Base-by-base conservation (phyloP, 1,140 invertebrate species). In the Ceratosolen solmsi region DNA sequence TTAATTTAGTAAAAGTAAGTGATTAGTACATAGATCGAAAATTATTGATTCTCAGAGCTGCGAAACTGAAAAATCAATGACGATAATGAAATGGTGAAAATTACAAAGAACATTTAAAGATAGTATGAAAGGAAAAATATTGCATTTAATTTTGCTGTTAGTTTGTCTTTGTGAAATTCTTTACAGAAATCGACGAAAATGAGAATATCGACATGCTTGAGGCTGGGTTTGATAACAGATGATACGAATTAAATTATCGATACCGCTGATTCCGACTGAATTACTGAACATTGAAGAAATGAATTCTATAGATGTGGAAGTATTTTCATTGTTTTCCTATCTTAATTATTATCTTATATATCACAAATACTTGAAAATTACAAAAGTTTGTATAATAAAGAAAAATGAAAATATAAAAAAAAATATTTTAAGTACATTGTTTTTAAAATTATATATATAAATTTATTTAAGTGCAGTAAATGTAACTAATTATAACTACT, bases 1-100 rank as follows among this genome's bases (percentile, higher is more conserved):
- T n/a, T n/a, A n/a, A n/a, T n/a, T n/a, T n/a, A n/a, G n/a, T n/a
- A n/a, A n/a, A n/a, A n/a, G n/a, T n/a, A n/a, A n/a, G n/a, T n/a
- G n/a, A n/a, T n/a, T n/a, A n/a, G n/a, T n/a, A n/a, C n/a, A n/a
- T n/a, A n/a, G n/a, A n/a, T n/a, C n/a, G n/a, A n/a, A n/a, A n/a
- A n/a, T n/a, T n/a, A n/a, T n/a, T n/a, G n/a, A n/a, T n/a, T 56
- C 56, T 54, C 38, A 8, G 56, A 77, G 8, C 63, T 84, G 20
- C 80, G 77, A 30, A 54, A 84, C 27, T 2, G 56, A 22, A 76
- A 82, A 65, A 30, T 82, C 51, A 15, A 73, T 46, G 80, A 71
- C 49, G 63, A 15, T 20, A 46, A 80, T 56, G n/a, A 2, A 65
- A 49, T 22, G 15, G 15, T n/a, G 15, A 27, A 60, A 76, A 20